These are phyloP conservation scores for Zaprionus camerounensis DNA, from an alignment of 1,140 invertebrate genomes.

Conservation along the genomic window DNA sequence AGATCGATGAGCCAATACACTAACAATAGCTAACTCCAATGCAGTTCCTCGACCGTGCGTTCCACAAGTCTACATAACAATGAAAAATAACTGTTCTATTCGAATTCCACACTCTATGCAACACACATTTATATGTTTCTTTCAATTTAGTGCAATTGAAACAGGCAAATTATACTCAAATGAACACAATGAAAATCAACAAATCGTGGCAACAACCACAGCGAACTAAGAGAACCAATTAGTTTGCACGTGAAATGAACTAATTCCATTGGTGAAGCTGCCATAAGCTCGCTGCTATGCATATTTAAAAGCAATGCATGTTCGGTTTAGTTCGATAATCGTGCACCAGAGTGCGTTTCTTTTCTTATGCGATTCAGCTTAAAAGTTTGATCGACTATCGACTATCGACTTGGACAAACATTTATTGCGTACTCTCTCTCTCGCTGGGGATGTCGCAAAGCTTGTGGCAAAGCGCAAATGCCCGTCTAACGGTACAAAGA, in stretches of 20 bases:
- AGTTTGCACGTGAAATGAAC: not conserved
- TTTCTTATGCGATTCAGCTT: not conserved
- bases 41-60: not conserved
- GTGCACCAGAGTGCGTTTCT: not conserved
- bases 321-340: not conserved
- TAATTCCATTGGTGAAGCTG: not conserved
- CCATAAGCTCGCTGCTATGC: not conserved
- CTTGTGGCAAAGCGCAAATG: not conserved
- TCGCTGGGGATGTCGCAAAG: no score
- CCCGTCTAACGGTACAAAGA: not conserved
- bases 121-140: not conserved
- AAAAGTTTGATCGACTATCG: not conserved
- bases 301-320: not conserved
- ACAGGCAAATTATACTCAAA: not conserved
- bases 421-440: no score
- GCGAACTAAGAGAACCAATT: not conserved
- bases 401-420: not conserved
- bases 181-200: not conserved
- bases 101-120: not conserved
- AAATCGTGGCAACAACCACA: not conserved
- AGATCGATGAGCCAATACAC: not conserved
- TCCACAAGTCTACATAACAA: not conserved
- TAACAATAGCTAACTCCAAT: not conserved
- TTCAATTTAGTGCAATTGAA: not conserved
- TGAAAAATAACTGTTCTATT: not conserved